A percentile compares a stretch with the other conserved stretches of the same genome.
phyloP scores from a whole-genome alignment of 2,113 vertebrate genomes.

The Rattus rattus region DNA sequence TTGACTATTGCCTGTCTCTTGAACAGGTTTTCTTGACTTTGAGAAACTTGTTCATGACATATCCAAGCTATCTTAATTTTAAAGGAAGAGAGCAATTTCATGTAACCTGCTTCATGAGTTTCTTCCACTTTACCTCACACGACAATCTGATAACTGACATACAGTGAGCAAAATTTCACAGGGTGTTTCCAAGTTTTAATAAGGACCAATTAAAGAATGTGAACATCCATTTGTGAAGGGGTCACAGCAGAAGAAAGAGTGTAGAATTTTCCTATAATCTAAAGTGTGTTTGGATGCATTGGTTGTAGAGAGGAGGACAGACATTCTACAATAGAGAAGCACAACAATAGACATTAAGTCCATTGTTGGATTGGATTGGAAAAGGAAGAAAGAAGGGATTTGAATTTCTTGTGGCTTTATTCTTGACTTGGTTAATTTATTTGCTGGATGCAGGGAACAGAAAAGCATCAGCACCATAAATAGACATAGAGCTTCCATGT shows the following conservation, averaged over 20 bases:
- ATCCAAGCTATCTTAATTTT: background rate
- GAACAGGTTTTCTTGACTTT: background rate
- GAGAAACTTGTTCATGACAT: background rate
- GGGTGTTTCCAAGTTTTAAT: background rate
- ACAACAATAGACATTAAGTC: background rate
- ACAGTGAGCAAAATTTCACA: background rate
- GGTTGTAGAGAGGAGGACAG: background rate
- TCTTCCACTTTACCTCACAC: background rate
- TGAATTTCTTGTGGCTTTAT: background rate
- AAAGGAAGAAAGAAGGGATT: background rate
- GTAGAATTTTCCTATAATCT: background rate
- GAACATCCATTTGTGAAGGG: background rate
- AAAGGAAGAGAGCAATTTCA: background rate
- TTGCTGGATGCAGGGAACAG: background rate
- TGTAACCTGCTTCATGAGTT: background rate
- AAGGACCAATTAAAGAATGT: background rate
- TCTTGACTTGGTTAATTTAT: background rate
- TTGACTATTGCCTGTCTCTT: background rate
- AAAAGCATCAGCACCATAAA: background rate
- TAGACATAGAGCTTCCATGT: background rate
- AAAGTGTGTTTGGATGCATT: background rate
- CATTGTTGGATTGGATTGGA: background rate
- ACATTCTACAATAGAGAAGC: background rate
- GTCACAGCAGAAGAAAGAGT: background rate
- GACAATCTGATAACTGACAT: background rate